Base-by-base conservation (phyloP, 2,888 invertebrate genomes). In the Cyrtodaria siliqua region DNA sequence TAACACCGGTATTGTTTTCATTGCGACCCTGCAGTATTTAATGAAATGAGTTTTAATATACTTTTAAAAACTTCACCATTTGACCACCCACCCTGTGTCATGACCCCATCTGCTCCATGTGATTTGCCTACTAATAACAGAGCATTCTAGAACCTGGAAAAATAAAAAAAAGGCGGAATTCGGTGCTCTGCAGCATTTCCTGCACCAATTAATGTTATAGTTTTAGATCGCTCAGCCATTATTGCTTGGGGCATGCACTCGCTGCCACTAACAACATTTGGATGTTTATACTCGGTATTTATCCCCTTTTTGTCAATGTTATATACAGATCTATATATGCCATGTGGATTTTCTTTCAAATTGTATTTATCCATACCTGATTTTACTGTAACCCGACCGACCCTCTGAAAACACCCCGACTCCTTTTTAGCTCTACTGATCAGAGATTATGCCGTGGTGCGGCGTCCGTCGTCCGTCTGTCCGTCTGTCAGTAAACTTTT, bases 291-390 rank as follows among this genome's bases (percentile, higher is more conserved):
- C 26, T 64, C 63, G 29, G 57, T 56, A 16, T 50, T 59, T 2
- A 78, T 26, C 20, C 77, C 77, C 20, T 77, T 77, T 42, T 71
- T 67, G n/a, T 77, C 76, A 33, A 70, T 55, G 40, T 77, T 78
- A 49, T 63, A 78, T 9, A 63, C 76, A 33, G 66, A 49, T 29
- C 71, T 78, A 49, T 63, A 78, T 9, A 63, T 72, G 8, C 12
- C 20, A 23, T 78, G 33, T 9, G 77, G 77, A 12, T 47, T 57
- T 9, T 68, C 64, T 20, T 38, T 50, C 18, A 77, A 16, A 24
- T 72, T 38, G 33, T 77, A 63, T 44, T 72, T 77, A 1, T n/a
- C n/a, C n/a, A n/a, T n/a, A n/a, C n/a, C n/a, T n/a, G n/a, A n/a
- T n/a, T n/a, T n/a, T n/a, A n/a, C n/a, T n/a, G n/a, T n/a, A n/a